Percentiles rank a stretch among this genome's conserved stretches.
phyloP scores from a whole-genome alignment of 1,140 invertebrate genomes.

The Chrysoperla carnea region DNA sequence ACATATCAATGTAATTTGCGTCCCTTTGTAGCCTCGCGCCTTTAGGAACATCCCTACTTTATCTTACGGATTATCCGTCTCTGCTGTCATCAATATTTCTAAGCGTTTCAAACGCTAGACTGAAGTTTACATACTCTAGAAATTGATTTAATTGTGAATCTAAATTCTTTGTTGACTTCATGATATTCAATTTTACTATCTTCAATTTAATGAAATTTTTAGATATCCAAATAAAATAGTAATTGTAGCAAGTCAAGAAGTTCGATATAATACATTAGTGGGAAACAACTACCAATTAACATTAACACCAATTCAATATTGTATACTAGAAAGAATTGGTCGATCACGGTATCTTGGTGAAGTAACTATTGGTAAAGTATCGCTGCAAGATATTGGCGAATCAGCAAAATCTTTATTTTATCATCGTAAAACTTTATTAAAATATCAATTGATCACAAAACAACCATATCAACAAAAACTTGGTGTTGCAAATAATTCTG shows the following conservation, averaged over 20 bases:
- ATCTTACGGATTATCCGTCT: no score
- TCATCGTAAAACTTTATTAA: conserved; percentile 37
- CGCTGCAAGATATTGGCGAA: conserved; percentile 29
- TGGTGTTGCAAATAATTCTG: conserved; percentile 20
- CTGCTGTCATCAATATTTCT: no score
- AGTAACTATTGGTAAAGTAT: conserved; percentile 43
- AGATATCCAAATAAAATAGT: conserved; percentile 44
- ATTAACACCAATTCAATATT: conserved; percentile 43
- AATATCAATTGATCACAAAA: conserved; percentile 41
- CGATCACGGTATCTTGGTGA: conserved; percentile 49
- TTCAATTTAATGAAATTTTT: conserved; percentile 3
- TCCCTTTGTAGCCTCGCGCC: no score
- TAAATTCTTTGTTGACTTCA: background rate
- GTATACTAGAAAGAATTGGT: conserved; percentile 61
- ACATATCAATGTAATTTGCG: no score
- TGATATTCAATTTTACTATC: background rate
- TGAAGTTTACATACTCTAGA: no score
- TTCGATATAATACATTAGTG: conserved; percentile 37
- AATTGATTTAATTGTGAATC: no score
- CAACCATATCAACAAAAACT: conserved; percentile 31
- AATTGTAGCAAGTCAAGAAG: conserved; percentile 49
- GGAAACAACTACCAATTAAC: conserved; percentile 14
- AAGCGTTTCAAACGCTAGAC: no score
- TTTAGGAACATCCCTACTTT: no score
- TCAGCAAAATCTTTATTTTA: conserved; percentile 50